A percentile compares a stretch with the other conserved stretches of the same genome.
These are phyloP conservation scores for Pterocles orientalis DNA, from an alignment of 2,113 vertebrate genomes.

Conservation along the genomic window DNA sequence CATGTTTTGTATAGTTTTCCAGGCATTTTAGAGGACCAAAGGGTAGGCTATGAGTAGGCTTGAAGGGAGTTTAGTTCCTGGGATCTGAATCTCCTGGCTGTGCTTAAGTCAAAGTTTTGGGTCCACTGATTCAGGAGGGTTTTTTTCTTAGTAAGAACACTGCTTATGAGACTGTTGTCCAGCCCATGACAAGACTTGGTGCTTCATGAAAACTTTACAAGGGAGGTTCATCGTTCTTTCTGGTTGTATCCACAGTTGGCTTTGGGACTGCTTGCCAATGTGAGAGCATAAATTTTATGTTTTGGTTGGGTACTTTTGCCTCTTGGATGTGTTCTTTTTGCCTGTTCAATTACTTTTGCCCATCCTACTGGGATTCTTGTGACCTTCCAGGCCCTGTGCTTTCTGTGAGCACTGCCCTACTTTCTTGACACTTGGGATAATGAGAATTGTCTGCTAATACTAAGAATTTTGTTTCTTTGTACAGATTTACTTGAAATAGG, in stretches of 20 bases:
- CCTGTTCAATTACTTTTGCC: background rate
- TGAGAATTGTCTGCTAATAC: background rate
- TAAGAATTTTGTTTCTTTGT: background rate
- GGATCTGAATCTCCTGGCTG: background rate
- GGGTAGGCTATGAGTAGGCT: background rate
- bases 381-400: background rate
- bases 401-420: accelerated
- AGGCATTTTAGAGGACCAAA: background rate
- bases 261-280: background rate
- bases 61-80: background rate
- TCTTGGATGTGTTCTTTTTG: background rate
- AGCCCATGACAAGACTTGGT: background rate
- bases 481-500: background rate
- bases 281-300: background rate
- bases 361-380: background rate
- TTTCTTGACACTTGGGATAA: background rate
- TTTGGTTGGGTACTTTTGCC: background rate
- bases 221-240: accelerated
- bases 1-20: background rate
- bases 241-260: background rate
- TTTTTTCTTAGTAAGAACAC: background rate
- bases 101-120: background rate
- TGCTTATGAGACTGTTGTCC: background rate
- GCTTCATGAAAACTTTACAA: background rate
- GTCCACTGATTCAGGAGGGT: background rate